Percentiles rank a stretch among this genome's conserved stretches.
These are phyloP conservation scores for Oscheius sp. DNA, from an alignment of 2,888 invertebrate species.

Conservation along the genomic window DNA sequence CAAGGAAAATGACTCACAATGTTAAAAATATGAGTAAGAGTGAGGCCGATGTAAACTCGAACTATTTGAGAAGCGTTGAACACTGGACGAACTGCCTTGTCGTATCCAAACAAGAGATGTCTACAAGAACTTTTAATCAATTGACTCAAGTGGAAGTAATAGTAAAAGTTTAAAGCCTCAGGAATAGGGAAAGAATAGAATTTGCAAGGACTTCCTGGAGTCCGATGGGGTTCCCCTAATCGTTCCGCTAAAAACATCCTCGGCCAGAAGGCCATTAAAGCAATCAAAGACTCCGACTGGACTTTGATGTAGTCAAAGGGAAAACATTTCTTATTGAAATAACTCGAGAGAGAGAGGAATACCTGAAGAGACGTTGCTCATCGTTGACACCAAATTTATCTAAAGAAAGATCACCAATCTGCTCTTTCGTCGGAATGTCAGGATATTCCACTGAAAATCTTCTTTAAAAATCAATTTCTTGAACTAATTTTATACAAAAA, in stretches of 20 bases:
- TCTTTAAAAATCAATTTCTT: not conserved
- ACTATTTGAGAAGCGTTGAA: slow-evolving; percentile 70
- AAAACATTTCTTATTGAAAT: no score
- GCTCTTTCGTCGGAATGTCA: not conserved
- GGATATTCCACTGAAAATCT: slow-evolving; percentile 14
- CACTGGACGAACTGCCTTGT: slow-evolving; percentile 63
- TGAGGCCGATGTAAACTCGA: slow-evolving; percentile 73
- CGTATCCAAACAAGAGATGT: slow-evolving; percentile 39
- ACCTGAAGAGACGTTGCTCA: slow-evolving; percentile 41
- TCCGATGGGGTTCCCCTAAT: no score
- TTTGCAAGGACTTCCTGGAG: no score
- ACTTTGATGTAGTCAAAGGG: no score
- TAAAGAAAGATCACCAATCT: not conserved
- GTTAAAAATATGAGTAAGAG: slow-evolving; percentile 75
- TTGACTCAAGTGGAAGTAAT: not conserved
- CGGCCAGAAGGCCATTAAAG: no score
- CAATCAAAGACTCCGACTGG: no score
- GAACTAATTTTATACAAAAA: not conserved
- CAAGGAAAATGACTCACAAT: slow-evolving; percentile 68
- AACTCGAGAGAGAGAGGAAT: no score
- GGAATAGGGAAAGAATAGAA: no score
- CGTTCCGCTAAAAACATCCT: no score
- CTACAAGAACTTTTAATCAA: slow-evolving; percentile 21
- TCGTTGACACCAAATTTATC: slow-evolving; percentile 38
- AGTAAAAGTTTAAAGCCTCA: not conserved